Evolutionary conservation across 2,113 vertebrate species (phyloP).

Genomic region (Loxodonta africana): DNA sequence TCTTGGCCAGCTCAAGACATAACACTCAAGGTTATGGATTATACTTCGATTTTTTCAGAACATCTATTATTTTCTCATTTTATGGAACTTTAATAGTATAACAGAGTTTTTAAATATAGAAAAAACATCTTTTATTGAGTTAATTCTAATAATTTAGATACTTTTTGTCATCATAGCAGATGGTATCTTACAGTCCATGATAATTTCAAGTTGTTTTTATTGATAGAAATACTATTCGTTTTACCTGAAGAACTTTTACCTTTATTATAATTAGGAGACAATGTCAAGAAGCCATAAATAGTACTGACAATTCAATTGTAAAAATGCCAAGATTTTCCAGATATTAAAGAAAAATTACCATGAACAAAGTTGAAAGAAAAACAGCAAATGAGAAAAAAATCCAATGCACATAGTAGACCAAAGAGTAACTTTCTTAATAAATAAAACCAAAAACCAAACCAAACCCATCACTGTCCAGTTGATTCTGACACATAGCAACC

Average conservation of each 20-base stretch:
- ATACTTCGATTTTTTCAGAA: not conserved
- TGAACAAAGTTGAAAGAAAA: no score
- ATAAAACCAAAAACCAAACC: not conserved
- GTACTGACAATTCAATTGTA: not conserved
- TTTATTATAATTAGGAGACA: not conserved
- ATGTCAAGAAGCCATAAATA: not conserved
- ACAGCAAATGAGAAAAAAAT: not conserved
- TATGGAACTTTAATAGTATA: not conserved
- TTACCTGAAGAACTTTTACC: not conserved
- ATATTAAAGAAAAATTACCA: not conserved
- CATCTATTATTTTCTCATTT: not conserved
- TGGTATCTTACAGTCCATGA: not conserved
- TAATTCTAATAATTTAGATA: not conserved
- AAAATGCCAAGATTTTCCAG: not conserved
- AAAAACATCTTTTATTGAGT: not conserved
- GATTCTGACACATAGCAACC: no score
- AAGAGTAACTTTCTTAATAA: not conserved
- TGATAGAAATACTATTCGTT: not conserved
- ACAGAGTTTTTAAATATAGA: not conserved
- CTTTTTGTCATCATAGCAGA: not conserved
- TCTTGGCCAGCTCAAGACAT: not conserved
- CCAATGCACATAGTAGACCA: not conserved
- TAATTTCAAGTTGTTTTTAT: no score
- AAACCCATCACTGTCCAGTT: no score
- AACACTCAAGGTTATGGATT: not conserved